Evolutionary conservation across 2,888 invertebrate genomes (phyloP).

Genomic region (Aleiodes leptofemur): DNA sequence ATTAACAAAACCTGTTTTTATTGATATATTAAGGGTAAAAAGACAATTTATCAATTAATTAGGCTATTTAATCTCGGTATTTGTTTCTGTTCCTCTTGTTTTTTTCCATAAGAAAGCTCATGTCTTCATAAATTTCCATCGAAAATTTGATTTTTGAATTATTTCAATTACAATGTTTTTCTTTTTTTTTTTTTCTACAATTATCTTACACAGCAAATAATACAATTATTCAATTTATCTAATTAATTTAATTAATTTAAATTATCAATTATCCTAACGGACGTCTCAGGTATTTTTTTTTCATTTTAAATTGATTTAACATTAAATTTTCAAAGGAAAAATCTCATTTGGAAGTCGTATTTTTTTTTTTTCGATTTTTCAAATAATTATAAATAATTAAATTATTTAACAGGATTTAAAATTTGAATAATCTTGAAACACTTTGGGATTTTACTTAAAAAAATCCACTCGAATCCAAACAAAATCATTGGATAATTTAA

Average conservation of each 20-base stretch:
- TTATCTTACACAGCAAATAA: conserved; percentile 24
- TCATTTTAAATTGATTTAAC: conserved; percentile 9
- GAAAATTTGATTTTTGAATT: not conserved
- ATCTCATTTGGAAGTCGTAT: conserved; percentile 13
- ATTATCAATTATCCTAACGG: conserved; percentile 8
- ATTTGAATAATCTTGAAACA: conserved; percentile 9
- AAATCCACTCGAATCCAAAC: not conserved
- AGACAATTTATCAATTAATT: conserved; percentile 32
- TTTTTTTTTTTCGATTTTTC: not conserved
- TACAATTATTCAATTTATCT: conserved; percentile 19
- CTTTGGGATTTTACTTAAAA: not conserved
- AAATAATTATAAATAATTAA: conserved; percentile 12
- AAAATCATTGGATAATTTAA: conserved; percentile 6
- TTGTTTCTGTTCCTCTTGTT: conserved; percentile 1
- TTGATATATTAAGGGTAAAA: conserved; percentile 23
- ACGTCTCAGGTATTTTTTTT: conserved; percentile 4
- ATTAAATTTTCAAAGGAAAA: conserved; percentile 14
- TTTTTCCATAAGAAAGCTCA: conserved; percentile 16
- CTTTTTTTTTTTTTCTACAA: not conserved
- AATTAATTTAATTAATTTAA: conserved; percentile 5
- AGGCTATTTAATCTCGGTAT: conserved; percentile 17
- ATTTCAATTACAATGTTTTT: not conserved
- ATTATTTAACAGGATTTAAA: conserved; percentile 14
- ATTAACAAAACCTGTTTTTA: conserved; percentile 32
- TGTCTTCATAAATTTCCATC: conserved; percentile 1